phyloP scores from a whole-genome alignment of 2,888 invertebrate species.

The Nomada ferruginata region DNA sequence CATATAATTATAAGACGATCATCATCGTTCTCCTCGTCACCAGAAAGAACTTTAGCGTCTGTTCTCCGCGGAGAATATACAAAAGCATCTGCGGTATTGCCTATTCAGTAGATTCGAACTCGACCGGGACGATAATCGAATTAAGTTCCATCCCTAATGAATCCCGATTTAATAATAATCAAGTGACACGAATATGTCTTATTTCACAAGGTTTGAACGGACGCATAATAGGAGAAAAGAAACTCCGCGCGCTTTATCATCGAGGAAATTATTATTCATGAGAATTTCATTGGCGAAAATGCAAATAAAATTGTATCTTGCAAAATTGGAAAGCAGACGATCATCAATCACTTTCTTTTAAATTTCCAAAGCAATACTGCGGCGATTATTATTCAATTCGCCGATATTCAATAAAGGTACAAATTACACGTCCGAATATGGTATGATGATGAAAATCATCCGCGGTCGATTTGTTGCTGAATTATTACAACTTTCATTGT shows the following conservation, averaged over 20 bases:
- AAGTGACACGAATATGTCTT: conserved; percentile 14
- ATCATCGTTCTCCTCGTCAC: conserved; percentile 69
- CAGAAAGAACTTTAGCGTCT: conserved; percentile 46
- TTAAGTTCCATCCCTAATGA: conserved; percentile 30
- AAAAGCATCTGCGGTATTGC: conserved; percentile 56
- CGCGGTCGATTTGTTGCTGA: conserved; percentile 43
- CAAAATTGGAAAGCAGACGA: not conserved
- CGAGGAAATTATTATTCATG: not conserved
- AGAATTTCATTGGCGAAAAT: not conserved
- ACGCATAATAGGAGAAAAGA: not conserved
- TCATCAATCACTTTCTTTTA: conserved; percentile 42
- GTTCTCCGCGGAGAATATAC: conserved; percentile 6
- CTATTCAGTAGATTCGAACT: conserved; percentile 57
- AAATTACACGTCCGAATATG: conserved; percentile 38
- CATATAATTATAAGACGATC: conserved; percentile 73
- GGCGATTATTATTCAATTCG: conserved; percentile 41
- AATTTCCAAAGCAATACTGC: conserved; percentile 12
- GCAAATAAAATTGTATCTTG: not conserved
- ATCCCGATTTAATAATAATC: conserved; percentile 26
- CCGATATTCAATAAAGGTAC: conserved; percentile 18
- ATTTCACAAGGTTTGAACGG: not conserved
- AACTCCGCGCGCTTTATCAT: not conserved
- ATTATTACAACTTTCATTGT: conserved; percentile 37
- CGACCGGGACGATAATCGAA: conserved; percentile 17
- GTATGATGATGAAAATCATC: conserved; percentile 50